Base-by-base conservation (phyloP, 37 sponge, comb jelly and placozoan species). In the Agelas oroides region DNA sequence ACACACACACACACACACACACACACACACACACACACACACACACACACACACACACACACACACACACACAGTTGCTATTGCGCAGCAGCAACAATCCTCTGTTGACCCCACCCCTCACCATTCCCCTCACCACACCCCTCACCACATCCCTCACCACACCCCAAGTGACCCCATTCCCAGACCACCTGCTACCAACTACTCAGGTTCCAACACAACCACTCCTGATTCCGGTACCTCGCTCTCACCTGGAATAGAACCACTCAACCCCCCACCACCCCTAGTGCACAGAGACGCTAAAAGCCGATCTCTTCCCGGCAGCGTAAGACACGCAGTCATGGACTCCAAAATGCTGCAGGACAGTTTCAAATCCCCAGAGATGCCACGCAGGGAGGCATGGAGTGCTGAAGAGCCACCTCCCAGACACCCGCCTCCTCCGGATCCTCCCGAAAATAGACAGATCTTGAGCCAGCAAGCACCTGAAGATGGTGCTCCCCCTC, bases 201-300 rank as follows among this genome's bases (percentile, higher is more conserved):
- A 12, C 55, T 70, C 59, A 1, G 69, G 33, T 59, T 72, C 83
- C 32, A 59, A 40, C 34, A 59, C 83, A 54, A 78, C 64, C 3
- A 86, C 73, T 59, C 86, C 78, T 33, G 86, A 86, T 31, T 86
- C 86, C 14, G 86, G 86, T 38, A 53, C 86, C 46, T 83, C 74
- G 1, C 40, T 83, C 65, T 83, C 83, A 61, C 83, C 83, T 36
- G 71, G 81, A 79, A 41, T 79, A 11, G 55, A 36, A 17, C 20
- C 79, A 38, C 38, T 56, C 62, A 12, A 5, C 25, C 62, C 3
- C 46, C 46, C 46, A 46, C 46, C 46, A 46, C 46, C 46, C 46
- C 8, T 46, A 12, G 46, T 46, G 8, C 46, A 46, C 46, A 46
- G 46, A 46, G n/a, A n/a, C n/a, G n/a, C n/a, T n/a, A n/a, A n/a